phyloP scores from a whole-genome alignment of 1,140 invertebrate species.

The Sarcophaga peregrina region DNA sequence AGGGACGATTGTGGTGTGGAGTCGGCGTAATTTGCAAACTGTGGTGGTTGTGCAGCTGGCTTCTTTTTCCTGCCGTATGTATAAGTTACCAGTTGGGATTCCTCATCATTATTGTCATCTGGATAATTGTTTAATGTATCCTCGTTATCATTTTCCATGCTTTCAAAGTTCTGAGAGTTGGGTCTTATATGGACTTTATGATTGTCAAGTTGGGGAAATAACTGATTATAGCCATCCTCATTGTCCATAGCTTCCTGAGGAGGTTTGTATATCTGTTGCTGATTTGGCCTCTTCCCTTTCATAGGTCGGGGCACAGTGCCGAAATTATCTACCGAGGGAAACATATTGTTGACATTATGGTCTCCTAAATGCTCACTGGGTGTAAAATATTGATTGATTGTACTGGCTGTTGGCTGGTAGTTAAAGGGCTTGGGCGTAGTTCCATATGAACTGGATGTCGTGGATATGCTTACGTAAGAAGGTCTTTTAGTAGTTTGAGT shows the following conservation, averaged over 20 bases:
- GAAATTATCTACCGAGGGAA: slow-evolving; percentile 57
- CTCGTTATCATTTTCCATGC: slow-evolving; percentile 59
- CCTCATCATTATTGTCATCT: slow-evolving; percentile 17
- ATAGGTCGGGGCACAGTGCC: slow-evolving; percentile 54
- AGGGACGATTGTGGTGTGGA: not conserved
- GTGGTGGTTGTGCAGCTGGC: not conserved
- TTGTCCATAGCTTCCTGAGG: not conserved
- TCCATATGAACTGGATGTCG: slow-evolving; percentile 40
- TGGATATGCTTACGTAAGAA: slow-evolving; percentile 30
- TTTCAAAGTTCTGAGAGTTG: slow-evolving; percentile 64
- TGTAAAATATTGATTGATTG: slow-evolving; percentile 56
- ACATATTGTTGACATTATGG: slow-evolving; percentile 58
- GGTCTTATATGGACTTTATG: slow-evolving; percentile 58
- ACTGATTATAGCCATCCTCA: slow-evolving; percentile 40
- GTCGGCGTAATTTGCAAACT: not conserved
- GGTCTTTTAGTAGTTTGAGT: not conserved
- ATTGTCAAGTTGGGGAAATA: slow-evolving; percentile 52
- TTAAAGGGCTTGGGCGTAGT: slow-evolving; percentile 56
- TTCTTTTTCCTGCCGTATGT: slow-evolving; percentile 17
- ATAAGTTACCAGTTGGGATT: slow-evolving; percentile 4
- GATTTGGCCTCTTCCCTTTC: slow-evolving; percentile 32
- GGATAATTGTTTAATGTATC: slow-evolving; percentile 49
- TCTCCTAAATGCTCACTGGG: slow-evolving; percentile 61
- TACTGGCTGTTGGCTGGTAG: slow-evolving; percentile 52
- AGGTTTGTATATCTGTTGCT: not conserved